Conservation (phyloP, 2,797 vertebrate genomes). For the Onychomys arenicola region DNA sequence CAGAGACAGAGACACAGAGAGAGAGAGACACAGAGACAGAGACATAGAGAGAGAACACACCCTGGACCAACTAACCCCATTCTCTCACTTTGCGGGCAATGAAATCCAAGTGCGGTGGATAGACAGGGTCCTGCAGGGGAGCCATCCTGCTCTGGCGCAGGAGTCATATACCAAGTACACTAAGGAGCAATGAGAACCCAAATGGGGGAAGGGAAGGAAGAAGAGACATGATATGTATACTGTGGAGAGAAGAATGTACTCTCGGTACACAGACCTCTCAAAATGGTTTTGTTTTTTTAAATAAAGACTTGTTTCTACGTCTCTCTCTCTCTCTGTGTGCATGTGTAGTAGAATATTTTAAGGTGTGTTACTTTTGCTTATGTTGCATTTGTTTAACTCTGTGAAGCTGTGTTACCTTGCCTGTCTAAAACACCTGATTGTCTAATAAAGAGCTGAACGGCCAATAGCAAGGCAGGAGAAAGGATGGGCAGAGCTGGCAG, state of each 20-base stretch:
- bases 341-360: too few species aligned
- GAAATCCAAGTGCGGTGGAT: background rate
- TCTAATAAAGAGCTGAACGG: too few species aligned
- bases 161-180: background rate
- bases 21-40: too few species aligned
- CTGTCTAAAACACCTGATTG: too few species aligned
- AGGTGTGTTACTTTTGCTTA: too few species aligned
- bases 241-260: background rate
- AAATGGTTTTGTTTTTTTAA: background rate
- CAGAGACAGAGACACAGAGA: too few species aligned
- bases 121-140: background rate
- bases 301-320: background rate
- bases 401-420: too few species aligned
- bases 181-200: background rate
- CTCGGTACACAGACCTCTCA: background rate
- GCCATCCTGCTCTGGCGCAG: background rate
- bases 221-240: background rate
- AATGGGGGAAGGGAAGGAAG: background rate
- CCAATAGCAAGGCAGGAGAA: too few species aligned
- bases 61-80: background rate
- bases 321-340: too few species aligned
- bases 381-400: too few species aligned
- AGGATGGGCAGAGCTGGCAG: too few species aligned
- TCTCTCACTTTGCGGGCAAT: background rate
- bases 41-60: too few species aligned